phyloP scores from a whole-genome alignment of 30 jellyfish, hydroid and myxozoan species.

The Mastigias papua region DNA sequence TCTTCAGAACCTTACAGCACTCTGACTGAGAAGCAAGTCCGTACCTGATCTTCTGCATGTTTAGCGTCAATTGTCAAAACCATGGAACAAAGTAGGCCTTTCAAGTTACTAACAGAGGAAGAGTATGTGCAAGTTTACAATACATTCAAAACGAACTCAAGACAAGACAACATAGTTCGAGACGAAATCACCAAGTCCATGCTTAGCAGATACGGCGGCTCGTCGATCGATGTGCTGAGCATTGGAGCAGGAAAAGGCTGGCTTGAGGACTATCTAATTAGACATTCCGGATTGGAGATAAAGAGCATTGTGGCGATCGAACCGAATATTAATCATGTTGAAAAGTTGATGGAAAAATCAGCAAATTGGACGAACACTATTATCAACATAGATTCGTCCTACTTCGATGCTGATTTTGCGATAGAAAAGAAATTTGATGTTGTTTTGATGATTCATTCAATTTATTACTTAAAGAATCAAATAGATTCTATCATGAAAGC shows the following conservation, averaged over 20 bases:
- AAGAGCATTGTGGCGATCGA: constrained; percentile 28
- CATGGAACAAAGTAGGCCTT: not conserved
- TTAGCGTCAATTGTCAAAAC: too few species aligned
- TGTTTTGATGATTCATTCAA: constrained; percentile 46
- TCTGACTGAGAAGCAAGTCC: too few species aligned
- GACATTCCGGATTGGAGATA: constrained; percentile 20
- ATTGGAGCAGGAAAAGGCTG: constrained; percentile 57
- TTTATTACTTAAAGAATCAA: constrained; percentile 40
- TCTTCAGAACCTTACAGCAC: too few species aligned
- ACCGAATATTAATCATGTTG: constrained; percentile 43
- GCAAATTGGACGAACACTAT: constrained; percentile 13
- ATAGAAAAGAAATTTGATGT: constrained; percentile 47
- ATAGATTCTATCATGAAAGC: constrained; percentile 10
- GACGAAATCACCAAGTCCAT: constrained; percentile 4
- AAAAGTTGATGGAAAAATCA: not conserved
- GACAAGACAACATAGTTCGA: constrained; percentile 1
- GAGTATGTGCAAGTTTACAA: constrained; percentile 12
- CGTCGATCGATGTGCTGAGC: constrained; percentile 22
- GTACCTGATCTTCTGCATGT: too few species aligned
- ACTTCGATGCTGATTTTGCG: constrained; percentile 19
- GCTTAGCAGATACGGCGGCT: not conserved
- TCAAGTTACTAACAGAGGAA: constrained; percentile 5
- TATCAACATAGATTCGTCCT: not conserved
- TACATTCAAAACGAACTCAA: constrained; percentile 5
- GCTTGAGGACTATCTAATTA: constrained; percentile 32